Evolutionary conservation across 2,888 invertebrate species (phyloP), one percentile per base, ranked within the genome.

Genomic region (Nomada lathburiana): DNA sequence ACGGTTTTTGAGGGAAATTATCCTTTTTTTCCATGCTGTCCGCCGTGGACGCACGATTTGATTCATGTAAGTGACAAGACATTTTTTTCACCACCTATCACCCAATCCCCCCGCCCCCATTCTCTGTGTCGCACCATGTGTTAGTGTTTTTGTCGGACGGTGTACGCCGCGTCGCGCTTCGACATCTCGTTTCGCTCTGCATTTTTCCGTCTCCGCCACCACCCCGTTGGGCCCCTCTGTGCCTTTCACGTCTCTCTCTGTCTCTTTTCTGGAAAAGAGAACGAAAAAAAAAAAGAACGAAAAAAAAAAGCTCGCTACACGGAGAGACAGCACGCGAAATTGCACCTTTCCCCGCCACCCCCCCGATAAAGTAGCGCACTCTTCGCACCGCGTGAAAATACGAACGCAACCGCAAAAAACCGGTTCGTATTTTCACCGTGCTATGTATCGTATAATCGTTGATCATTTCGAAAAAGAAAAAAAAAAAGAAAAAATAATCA

Each of bases 401-500:
- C 88, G 90, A 91, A 88, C 59, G 72, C 79, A 84, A 76, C 69
- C 60, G 80, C 65, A 47, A 74, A 53, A n/a, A 11, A 76, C 63
- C 79, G 65, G 11, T 89, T 92, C 90, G 83, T 91, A 82, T 87
- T 91, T 91, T 88, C 90, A 89, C 82, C 53, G 64, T 70, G 82
- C 80, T 73, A 65, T 67, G 29, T 65, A 26, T 65, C 76, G 42
- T 26, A 76, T 65, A 47, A 69, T 57, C 80, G 18, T 62, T 71
- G 75, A 78, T 63, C 79, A 86, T 77, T 36, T 36, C 36, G 7
- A 36, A 36, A 7, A 62, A 76, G 86, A 85, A 91, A 62, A 76
- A 86, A 85, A 91, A 94, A 47, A 11, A 16, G 3, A 64, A 76
- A 86, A 85, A 91, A 94, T 94, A 95, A 95, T 95, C 94, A 82